Evolutionary conservation across 2,113 vertebrate species (phyloP).

Genomic region (Perccottus glenii): DNA sequence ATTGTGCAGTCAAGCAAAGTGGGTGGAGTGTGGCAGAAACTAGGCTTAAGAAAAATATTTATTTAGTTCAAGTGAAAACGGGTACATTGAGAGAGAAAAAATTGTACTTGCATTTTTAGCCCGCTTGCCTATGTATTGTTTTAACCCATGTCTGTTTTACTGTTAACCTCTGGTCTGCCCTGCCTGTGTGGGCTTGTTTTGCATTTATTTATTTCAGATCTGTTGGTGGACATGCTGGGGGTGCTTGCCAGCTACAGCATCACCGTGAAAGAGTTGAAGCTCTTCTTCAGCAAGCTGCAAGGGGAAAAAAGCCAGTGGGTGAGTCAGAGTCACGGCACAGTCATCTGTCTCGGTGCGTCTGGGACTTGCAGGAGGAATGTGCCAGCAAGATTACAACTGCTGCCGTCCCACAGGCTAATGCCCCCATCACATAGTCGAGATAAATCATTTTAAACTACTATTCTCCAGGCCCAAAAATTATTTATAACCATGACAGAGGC

Average conservation of each 20-base stretch:
- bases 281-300: slow-evolving; percentile 97
- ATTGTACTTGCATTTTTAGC: no score
- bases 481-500: not conserved
- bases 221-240: slow-evolving; percentile 96
- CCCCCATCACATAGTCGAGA: slow-evolving; percentile 25
- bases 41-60: not conserved
- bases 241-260: slow-evolving; percentile 96
- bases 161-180: slow-evolving; percentile 9
- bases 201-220: slow-evolving; percentile 79
- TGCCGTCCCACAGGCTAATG: slow-evolving; percentile 27
- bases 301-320: slow-evolving; percentile 96
- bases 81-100: no score
- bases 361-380: slow-evolving; percentile 56
- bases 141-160: not conserved
- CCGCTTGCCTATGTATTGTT: not conserved
- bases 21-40: slow-evolving; percentile 37
- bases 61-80: no score
- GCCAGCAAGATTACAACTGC: slow-evolving; percentile 26
- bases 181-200: slow-evolving; percentile 7
- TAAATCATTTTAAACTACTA: slow-evolving; percentile 35
- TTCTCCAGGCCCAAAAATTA: slow-evolving; percentile 1
- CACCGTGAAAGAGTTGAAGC: slow-evolving; percentile 95
- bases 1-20: slow-evolving; percentile 47
- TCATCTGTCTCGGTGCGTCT: slow-evolving; percentile 39
- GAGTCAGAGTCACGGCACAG: slow-evolving; percentile 62